A percentile compares a stretch with the other conserved stretches of the same genome.
Conservation (phyloP, 2,113 vertebrate species). For the Rissa tridactyla region DNA sequence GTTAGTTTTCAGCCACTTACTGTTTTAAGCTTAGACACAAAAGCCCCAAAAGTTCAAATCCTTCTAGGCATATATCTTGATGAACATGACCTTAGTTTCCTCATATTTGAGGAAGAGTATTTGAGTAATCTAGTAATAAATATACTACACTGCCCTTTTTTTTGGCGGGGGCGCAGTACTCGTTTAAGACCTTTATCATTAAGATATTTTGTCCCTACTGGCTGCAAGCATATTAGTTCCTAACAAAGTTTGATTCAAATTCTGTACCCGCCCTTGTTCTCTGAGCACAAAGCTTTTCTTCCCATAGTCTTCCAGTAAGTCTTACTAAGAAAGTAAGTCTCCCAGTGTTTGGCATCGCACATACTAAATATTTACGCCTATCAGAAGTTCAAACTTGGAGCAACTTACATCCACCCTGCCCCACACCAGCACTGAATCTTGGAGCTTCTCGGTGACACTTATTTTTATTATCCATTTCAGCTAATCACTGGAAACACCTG, state of each 20-base stretch:
- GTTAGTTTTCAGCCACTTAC: background rate
- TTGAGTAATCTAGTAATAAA: background rate
- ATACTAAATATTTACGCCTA: background rate
- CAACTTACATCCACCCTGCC: background rate
- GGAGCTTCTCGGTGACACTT: background rate
- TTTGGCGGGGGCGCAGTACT: background rate
- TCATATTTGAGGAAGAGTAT: background rate
- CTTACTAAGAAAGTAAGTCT: background rate
- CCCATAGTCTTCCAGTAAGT: too few relatives aligned
- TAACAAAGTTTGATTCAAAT: background rate
- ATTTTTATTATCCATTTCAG: background rate
- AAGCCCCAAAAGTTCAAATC: background rate
- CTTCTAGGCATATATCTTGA: background rate
- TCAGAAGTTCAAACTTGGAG: background rate
- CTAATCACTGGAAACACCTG: background rate
- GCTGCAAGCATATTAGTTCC: background rate
- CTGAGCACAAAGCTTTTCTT: background rate
- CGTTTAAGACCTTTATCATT: background rate
- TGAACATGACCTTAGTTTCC: background rate
- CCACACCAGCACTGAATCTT: background rate
- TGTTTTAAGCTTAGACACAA: background rate
- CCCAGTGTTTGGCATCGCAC: background rate
- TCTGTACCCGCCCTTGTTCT: background rate
- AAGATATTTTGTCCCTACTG: background rate
- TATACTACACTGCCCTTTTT: background rate